These are phyloP conservation scores for Botia kubotai DNA, from an alignment of 2,797 vertebrate genomes.

Conservation along the genomic window DNA sequence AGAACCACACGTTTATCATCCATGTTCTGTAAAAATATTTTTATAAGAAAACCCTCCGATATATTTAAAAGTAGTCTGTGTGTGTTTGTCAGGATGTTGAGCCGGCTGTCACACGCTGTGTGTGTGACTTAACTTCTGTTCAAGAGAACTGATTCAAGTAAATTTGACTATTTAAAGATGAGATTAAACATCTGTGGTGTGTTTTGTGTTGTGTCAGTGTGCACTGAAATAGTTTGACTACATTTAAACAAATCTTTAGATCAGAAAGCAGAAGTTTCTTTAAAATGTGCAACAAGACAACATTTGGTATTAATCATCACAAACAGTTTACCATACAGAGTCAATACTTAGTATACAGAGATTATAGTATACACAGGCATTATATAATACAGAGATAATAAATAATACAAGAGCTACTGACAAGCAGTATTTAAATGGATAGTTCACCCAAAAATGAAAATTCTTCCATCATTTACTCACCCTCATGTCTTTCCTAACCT, in stretches of 20 bases:
- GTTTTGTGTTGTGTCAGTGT: background rate
- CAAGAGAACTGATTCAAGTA: slow-evolving; percentile 21
- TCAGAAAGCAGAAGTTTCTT: background rate
- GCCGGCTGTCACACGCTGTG: background rate
- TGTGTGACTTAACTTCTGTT: background rate
- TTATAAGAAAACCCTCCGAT: slow-evolving; percentile 54
- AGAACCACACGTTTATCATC: slow-evolving; percentile 15
- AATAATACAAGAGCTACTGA: no score
- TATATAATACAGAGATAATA: no score
- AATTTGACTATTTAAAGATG: background rate
- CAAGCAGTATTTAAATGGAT: no score
- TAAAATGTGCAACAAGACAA: no score
- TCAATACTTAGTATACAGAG: no score
- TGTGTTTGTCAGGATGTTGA: slow-evolving; percentile 44
- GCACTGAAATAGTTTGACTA: slow-evolving; percentile 1
- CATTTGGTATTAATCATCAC: no score
- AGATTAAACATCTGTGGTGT: background rate
- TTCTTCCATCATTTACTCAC: no score
- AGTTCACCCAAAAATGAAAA: no score
- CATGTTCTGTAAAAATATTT: background rate
- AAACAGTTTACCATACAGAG: no score
- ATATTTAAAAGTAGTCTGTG: slow-evolving; percentile 66
- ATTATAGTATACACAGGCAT: no score
- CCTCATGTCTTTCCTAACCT: no score
- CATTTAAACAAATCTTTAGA: background rate